Evolutionary conservation across 2,797 vertebrate genomes (phyloP), one percentile per base, ranked within the genome.

Genomic region (Naso thynnoides): DNA sequence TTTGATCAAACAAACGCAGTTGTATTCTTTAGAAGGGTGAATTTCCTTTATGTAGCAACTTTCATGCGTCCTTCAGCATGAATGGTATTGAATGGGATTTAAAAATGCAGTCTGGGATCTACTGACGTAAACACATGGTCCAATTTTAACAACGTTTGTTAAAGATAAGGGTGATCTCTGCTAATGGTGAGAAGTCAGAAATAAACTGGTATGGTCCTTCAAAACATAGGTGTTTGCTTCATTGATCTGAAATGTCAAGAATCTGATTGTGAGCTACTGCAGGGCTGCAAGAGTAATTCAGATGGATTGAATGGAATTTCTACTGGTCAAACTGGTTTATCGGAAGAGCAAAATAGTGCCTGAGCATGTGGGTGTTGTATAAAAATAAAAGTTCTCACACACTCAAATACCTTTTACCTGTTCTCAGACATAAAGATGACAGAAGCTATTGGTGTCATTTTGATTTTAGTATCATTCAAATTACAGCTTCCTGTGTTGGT

Each of bases 321-420:
- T 21, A 41, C 83, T 8, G 19, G 75, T 68, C 47, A 6, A 14
- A 78, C 83, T 63, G 65, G 88, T 83, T 88, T 54, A 38, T 9
- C 47, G 44, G 29, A 44, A 36, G 19, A 14, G 33, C 24, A 44
- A 55, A 65, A 1, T 8, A 29, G 71, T 66, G 1, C 39, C 39
- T 39, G 55, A 72, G 14, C 47, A 18, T 19, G 18, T 23, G 60
- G 39, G 29, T 59, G 54, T 49, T 52, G 4, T 9, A 8, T 3
- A 14, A 47, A 19, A 24, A 24, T n/a, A 45, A 1, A 36, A 58
- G 7, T 42, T 13, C 48, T 24, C 24, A 29, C 13, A 23, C 19
- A 33, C n/a, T n/a, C n/a, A n/a, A n/a, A n/a, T 1, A 38, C 19
- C n/a, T 33, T 47, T 58, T 10, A 47, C 48, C 26, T 39, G 6